A percentile compares a stretch with the other conserved stretches of the same genome.
phyloP scores from a whole-genome alignment of 2,113 vertebrate species.

The Haliaeetus leucogaster region DNA sequence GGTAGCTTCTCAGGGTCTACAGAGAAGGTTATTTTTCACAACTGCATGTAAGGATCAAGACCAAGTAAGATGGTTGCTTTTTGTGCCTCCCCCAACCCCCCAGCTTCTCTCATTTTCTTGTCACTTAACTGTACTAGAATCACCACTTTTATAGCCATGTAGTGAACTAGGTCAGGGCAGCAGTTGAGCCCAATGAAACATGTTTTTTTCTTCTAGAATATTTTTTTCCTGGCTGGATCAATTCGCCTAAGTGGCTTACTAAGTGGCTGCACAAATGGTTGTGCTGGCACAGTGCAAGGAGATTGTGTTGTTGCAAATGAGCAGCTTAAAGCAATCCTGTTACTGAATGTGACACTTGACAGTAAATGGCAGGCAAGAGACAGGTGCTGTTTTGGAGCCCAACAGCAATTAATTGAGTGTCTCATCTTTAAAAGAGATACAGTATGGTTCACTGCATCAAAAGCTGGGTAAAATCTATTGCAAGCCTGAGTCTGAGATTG shows the following conservation, averaged over 20 bases:
- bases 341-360: not conserved
- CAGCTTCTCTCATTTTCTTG: not conserved
- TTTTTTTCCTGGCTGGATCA: not conserved
- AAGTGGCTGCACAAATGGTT: not conserved
- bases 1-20: not conserved
- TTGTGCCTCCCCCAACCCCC: not conserved
- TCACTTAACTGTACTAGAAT: not conserved
- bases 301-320: not conserved
- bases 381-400: not conserved
- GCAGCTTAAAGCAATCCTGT: not conserved
- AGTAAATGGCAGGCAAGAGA: not conserved
- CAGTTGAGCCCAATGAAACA: not conserved
- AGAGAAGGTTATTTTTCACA: not conserved
- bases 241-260: not conserved
- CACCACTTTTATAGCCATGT: not conserved
- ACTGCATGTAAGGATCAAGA: not conserved
- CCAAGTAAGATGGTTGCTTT: not conserved
- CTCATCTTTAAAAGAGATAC: not conserved
- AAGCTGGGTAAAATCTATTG: not conserved
- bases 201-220: not conserved
- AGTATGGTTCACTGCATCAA: not conserved
- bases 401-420: not conserved
- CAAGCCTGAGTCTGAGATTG: not conserved
- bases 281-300: not conserved
- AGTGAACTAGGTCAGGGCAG: not conserved